Percentiles rank a stretch among this genome's conserved stretches.
Conservation (phyloP, 1,140 invertebrate species). For the Lithobius niger region DNA sequence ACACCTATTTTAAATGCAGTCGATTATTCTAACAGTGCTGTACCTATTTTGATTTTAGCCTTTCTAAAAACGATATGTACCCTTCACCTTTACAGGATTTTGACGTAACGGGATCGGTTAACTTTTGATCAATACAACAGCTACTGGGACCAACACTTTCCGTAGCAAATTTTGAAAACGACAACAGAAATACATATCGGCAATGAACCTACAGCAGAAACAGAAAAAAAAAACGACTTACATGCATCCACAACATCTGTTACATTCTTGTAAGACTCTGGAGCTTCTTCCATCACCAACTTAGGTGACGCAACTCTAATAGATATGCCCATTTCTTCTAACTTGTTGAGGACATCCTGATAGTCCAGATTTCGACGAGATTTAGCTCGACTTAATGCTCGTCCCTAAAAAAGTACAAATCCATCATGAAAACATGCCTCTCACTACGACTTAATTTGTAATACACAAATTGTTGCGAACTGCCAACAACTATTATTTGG, state of each 20-base stretch:
- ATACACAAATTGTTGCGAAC: too few species aligned
- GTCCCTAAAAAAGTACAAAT: constrained; percentile 51
- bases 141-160: too few species aligned
- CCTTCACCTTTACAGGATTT: too few species aligned
- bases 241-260: constrained; percentile 99
- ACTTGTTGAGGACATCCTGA: constrained; percentile 68
- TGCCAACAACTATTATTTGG: background rate
- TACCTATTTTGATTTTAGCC: too few species aligned
- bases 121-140: too few species aligned
- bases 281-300: constrained; percentile 99
- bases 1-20: too few species aligned
- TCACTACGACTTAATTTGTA: too few species aligned
- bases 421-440: too few species aligned
- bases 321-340: constrained; percentile 84
- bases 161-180: background rate
- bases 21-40: too few species aligned
- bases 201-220: background rate
- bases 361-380: constrained; percentile 93
- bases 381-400: constrained; percentile 92
- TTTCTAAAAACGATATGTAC: too few species aligned
- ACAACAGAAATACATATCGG: background rate
- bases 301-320: constrained; percentile 98
- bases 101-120: too few species aligned
- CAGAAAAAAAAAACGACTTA: constrained; percentile 10
- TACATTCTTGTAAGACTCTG: constrained; percentile 99